Percentiles rank a stretch among this genome's conserved stretches.
phyloP scores from a whole-genome alignment of 2,113 vertebrate genomes.

The Bucco capensis region DNA sequence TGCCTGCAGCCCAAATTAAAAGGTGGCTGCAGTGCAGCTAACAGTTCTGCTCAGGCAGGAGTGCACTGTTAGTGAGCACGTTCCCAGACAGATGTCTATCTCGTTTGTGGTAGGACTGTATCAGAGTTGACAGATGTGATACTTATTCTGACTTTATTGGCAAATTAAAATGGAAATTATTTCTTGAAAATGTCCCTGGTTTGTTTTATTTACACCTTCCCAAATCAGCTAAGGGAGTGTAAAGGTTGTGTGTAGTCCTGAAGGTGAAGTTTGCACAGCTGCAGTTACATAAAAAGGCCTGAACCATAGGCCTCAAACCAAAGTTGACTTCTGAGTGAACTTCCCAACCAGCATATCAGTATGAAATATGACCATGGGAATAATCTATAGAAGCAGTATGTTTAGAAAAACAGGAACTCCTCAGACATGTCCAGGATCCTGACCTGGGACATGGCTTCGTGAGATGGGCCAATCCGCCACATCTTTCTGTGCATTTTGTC shows the following conservation, averaged over 20 bases:
- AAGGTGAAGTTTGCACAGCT: not conserved
- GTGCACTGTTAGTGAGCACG: fast-evolving
- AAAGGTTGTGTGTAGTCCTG: not conserved
- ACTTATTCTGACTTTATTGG: not conserved
- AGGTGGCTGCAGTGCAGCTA: not conserved
- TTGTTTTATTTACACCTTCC: not conserved
- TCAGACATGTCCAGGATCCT: too few relatives aligned
- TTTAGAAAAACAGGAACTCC: too few relatives aligned
- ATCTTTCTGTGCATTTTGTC: too few relatives aligned
- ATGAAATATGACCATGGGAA: too few relatives aligned
- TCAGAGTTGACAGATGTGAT: not conserved
- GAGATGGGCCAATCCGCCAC: too few relatives aligned
- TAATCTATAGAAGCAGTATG: too few relatives aligned
- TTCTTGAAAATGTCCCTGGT: not conserved
- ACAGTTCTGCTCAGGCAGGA: fast-evolving
- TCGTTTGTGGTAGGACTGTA: not conserved
- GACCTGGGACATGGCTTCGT: too few relatives aligned
- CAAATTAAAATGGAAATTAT: not conserved
- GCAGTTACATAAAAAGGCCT: too few relatives aligned
- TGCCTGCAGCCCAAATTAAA: not conserved
- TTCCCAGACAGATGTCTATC: not conserved
- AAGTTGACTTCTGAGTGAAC: too few relatives aligned
- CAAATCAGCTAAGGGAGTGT: not conserved
- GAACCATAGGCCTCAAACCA: too few relatives aligned
- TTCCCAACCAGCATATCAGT: too few relatives aligned